Evolutionary conservation across 2,888 invertebrate genomes (phyloP).

Genomic region (Habrosyne pyritoides): DNA sequence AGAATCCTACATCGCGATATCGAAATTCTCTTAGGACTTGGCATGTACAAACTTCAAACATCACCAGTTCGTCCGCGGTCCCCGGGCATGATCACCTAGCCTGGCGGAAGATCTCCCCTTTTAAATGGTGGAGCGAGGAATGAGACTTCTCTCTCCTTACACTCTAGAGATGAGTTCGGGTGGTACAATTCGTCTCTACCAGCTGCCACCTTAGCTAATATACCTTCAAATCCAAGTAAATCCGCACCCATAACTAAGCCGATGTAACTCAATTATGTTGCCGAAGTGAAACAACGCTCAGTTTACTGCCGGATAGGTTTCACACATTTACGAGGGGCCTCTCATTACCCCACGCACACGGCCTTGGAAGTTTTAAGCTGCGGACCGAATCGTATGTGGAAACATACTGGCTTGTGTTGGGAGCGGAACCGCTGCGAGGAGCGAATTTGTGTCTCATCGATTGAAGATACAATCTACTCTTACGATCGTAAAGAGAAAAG

Average conservation of each 20-base stretch:
- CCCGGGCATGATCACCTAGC: too few species aligned
- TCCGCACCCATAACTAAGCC: background rate
- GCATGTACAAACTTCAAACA: too few species aligned
- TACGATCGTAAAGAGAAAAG: too few species aligned
- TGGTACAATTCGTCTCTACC: too few species aligned
- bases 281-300: slow-evolving; percentile 8
- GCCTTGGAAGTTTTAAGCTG: slow-evolving; percentile 28
- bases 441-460: background rate
- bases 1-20: too few species aligned
- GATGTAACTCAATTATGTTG: slow-evolving; percentile 5
- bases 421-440: background rate
- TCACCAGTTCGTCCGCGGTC: too few species aligned
- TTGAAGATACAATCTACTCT: too few species aligned
- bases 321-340: slow-evolving; percentile 25
- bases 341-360: slow-evolving; percentile 23
- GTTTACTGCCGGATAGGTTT: slow-evolving; percentile 22
- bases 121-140: too few species aligned
- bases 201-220: background rate
- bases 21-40: too few species aligned
- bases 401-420: background rate
- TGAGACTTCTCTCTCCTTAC: too few species aligned
- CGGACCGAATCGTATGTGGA: slow-evolving; percentile 15
- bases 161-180: too few species aligned
- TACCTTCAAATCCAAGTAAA: background rate
- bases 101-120: too few species aligned